Conservation (phyloP, 2,888 invertebrate species). For the Netelia fuscicornis region DNA sequence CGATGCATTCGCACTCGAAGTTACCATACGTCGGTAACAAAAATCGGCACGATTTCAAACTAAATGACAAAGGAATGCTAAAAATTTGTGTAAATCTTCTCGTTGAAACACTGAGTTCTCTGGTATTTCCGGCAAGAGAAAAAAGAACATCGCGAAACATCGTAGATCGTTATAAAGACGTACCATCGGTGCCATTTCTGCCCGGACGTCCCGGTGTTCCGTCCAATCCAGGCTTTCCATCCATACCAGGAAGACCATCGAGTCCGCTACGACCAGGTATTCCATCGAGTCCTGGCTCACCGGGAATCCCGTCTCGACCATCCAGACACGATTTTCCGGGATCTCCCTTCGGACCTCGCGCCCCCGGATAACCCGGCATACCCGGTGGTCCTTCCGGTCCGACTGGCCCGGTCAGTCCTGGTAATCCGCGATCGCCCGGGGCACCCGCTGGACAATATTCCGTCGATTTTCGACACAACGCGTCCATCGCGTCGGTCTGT, state of each 20-base stretch:
- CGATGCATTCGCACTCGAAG: too few relatives aligned
- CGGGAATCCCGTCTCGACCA: slow-evolving; percentile 95
- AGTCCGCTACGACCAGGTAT: slow-evolving; percentile 94
- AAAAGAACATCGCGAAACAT: not conserved
- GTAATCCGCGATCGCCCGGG: slow-evolving; percentile 88
- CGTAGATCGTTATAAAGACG: slow-evolving; percentile 64
- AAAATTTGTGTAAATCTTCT: too few relatives aligned
- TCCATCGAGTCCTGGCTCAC: slow-evolving; percentile 95
- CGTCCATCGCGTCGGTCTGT: slow-evolving; percentile 93
- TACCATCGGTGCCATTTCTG: slow-evolving; percentile 90
- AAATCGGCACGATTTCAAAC: too few relatives aligned
- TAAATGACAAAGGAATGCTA: too few relatives aligned
- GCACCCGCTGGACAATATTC: slow-evolving; percentile 92
- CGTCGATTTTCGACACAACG: slow-evolving; percentile 93
- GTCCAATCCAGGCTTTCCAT: slow-evolving; percentile 91
- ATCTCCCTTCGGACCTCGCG: slow-evolving; percentile 89
- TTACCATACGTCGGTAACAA: too few relatives aligned
- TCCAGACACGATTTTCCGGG: slow-evolving; percentile 91
- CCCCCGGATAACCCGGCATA: slow-evolving; percentile 86
- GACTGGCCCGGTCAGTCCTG: slow-evolving; percentile 89
- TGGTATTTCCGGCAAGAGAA: not conserved
- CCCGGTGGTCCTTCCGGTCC: slow-evolving; percentile 90
- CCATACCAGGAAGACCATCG: slow-evolving; percentile 89
- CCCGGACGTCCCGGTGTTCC: slow-evolving; percentile 90
- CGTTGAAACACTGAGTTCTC: not conserved